Evolutionary conservation across 1,140 invertebrate species (phyloP).

Genomic region (Kradibia gibbosae): DNA sequence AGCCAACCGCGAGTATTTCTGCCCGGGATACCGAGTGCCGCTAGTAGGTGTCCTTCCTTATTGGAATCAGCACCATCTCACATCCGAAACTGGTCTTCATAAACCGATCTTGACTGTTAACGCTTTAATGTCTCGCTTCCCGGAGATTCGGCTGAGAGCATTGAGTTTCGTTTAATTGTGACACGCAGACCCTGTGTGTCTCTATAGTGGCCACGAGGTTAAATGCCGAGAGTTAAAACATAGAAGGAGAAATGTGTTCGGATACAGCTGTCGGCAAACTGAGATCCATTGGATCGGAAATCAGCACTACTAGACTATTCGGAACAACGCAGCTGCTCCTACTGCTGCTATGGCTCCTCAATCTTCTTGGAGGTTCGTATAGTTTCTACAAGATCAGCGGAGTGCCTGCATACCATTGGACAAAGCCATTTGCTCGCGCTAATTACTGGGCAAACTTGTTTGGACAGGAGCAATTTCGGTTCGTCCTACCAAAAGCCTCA

Average conservation of each 20-base stretch:
- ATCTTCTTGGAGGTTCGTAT: constrained; percentile 25
- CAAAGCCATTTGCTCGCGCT: not conserved
- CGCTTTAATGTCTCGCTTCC: not conserved
- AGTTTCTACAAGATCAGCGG: not conserved
- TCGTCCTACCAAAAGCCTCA: not conserved
- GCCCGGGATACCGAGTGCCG: too few relatives aligned
- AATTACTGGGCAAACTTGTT: not conserved
- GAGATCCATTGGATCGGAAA: not conserved
- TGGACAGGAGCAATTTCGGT: not conserved
- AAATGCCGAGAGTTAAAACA: not conserved
- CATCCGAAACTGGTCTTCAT: not conserved
- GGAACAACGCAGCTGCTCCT: not conserved
- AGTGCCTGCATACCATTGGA: not conserved
- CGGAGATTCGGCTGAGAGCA: too few relatives aligned
- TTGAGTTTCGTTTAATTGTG: too few relatives aligned
- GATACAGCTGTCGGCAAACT: constrained; percentile 4
- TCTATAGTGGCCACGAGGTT: not conserved
- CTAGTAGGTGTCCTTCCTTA: not conserved
- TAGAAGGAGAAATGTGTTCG: not conserved
- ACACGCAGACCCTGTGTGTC: not conserved
- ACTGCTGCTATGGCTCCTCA: not conserved
- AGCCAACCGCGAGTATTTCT: too few relatives aligned
- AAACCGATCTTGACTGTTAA: not conserved
- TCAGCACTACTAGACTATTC: not conserved
- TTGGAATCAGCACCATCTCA: not conserved